These are phyloP conservation scores for Nycticorax nycticorax DNA, from an alignment of 2,113 vertebrate genomes.

Conservation along the genomic window DNA sequence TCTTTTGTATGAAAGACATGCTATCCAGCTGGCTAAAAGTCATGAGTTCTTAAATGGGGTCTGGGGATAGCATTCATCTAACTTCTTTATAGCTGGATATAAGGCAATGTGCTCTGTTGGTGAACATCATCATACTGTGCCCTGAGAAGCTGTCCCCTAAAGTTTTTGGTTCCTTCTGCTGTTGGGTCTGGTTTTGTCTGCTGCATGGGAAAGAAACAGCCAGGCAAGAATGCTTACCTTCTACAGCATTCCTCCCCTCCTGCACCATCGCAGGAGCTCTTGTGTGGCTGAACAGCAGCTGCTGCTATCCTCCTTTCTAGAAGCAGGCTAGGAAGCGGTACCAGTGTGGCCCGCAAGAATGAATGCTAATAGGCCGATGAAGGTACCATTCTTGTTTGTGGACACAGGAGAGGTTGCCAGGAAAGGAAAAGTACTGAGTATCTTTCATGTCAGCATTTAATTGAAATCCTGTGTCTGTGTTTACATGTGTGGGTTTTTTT, in stretches of 20 bases:
- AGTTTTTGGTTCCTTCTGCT: neutral
- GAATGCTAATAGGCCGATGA: neutral
- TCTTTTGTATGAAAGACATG: neutral
- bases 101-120: neutral
- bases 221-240: neutral
- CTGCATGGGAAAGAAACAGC: neutral
- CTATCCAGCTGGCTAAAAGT: neutral
- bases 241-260: neutral
- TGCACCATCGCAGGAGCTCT: fast-evolving
- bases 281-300: neutral
- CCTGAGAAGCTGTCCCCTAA: neutral
- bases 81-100: neutral
- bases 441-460: neutral
- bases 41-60: neutral
- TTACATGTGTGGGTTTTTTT: neutral
- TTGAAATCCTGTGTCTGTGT: neutral
- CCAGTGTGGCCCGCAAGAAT: neutral
- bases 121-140: neutral
- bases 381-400: neutral
- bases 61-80: neutral
- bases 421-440: neutral
- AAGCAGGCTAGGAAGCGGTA: neutral
- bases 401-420: neutral
- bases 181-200: neutral
- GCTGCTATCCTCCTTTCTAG: neutral